Conservation (phyloP, 1,140 invertebrate species). For the Papilio xuthus region DNA sequence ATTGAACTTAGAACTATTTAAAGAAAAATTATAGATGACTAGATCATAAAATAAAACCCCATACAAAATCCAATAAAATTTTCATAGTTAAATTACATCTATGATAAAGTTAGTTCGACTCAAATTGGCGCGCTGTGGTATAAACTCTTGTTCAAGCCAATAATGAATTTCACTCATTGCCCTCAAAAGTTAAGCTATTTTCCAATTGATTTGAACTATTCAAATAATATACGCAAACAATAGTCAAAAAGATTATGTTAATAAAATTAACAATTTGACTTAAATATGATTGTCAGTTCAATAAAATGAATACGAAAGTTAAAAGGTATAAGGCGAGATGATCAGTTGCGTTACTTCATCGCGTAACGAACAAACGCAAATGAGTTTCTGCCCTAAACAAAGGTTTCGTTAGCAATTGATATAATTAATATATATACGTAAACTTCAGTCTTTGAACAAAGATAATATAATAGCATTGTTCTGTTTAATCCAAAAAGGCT, state of each 20-base stretch:
- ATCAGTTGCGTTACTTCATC: background rate
- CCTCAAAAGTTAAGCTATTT: background rate
- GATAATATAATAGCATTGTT: conserved; percentile 49
- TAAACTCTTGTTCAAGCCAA: too few species aligned
- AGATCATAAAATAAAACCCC: background rate
- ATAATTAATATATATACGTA: conserved; percentile 50
- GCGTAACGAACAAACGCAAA: background rate
- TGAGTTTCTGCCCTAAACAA: background rate
- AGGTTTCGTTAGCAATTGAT: background rate
- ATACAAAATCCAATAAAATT: background rate
- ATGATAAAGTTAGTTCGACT: background rate
- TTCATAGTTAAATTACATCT: background rate
- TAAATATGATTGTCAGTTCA: conserved; percentile 5
- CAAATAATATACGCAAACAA: background rate
- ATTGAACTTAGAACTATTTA: background rate
- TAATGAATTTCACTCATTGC: too few species aligned
- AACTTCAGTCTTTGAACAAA: conserved; percentile 71
- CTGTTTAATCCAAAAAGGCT: conserved; percentile 6
- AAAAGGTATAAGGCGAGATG: background rate
- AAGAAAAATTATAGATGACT: background rate
- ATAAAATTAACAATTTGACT: background rate
- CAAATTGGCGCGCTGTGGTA: background rate
- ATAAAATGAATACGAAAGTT: background rate
- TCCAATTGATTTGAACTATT: background rate
- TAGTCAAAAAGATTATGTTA: background rate